Conservation (phyloP, 2,888 invertebrate species). For the Ormyrus pomaceus region DNA sequence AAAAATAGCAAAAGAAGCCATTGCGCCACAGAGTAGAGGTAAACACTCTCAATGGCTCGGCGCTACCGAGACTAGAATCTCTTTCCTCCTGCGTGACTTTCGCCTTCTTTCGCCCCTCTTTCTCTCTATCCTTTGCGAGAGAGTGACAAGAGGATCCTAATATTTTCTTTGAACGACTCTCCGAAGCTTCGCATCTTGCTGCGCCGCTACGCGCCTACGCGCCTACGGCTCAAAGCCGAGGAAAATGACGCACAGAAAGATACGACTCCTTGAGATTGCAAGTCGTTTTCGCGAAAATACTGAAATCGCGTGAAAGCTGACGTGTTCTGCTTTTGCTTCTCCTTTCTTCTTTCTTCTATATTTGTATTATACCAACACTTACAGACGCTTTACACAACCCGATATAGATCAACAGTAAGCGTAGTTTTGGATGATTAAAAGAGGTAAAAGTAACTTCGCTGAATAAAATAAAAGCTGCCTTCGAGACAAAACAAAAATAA, state of each 20-base stretch:
- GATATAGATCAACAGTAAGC: no score
- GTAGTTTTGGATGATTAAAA: no score
- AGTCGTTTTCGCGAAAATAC: slow-evolving; percentile 29
- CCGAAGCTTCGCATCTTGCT: slow-evolving; percentile 52
- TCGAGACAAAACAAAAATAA: no score
- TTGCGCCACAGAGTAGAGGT: slow-evolving; percentile 38
- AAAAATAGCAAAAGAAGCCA: slow-evolving; percentile 30
- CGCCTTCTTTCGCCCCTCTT: not conserved
- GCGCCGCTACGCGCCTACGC: not conserved
- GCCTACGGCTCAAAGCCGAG: slow-evolving; percentile 38
- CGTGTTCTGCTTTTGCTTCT: slow-evolving; percentile 2
- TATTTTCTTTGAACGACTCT: slow-evolving; percentile 63
- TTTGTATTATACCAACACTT: no score
- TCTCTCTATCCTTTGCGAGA: slow-evolving; percentile 37
- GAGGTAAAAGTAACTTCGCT: no score
- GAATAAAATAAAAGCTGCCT: no score
- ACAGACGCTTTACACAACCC: no score
- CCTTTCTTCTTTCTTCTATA: not conserved
- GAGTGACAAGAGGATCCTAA: slow-evolving; percentile 63
- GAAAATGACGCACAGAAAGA: slow-evolving; percentile 16
- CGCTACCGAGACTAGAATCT: not conserved
- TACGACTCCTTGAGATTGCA: slow-evolving; percentile 15
- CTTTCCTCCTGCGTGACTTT: not conserved
- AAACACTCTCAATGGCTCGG: slow-evolving; percentile 30
- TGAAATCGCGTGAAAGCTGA: not conserved